phyloP scores from a whole-genome alignment of 2,113 vertebrate species.

The Rhodinocichla rosea region DNA sequence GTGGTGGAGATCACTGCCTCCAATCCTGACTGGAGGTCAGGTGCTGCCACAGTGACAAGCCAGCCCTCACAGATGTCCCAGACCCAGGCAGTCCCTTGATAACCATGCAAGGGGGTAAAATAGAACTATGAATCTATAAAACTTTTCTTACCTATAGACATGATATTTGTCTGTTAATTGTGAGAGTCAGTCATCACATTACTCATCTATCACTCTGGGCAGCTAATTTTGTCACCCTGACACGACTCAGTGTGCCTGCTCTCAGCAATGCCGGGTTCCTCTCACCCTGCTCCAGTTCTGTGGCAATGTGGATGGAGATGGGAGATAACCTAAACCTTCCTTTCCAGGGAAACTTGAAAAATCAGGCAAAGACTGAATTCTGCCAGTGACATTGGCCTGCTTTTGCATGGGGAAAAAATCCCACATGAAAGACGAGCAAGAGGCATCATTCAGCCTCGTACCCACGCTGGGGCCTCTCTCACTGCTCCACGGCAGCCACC shows the following conservation, averaged over 20 bases:
- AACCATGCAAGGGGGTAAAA: too few relatives aligned
- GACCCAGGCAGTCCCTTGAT: too few relatives aligned
- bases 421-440: neutral
- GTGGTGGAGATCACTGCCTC: too few relatives aligned
- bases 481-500: neutral
- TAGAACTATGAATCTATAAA: too few relatives aligned
- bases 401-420: neutral
- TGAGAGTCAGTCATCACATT: too few relatives aligned
- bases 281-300: neutral
- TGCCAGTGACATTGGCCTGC: rapidly evolving
- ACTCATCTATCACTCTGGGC: too few relatives aligned
- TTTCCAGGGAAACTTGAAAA: neutral
- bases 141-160: too few relatives aligned
- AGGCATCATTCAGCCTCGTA: neutral
- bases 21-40: too few relatives aligned
- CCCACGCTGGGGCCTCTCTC: neutral
- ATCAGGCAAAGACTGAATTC: neutral
- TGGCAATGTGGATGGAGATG: neutral
- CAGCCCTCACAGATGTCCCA: too few relatives aligned
- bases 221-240: neutral
- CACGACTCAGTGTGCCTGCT: neutral
- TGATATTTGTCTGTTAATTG: too few relatives aligned
- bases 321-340: neutral
- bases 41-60: too few relatives aligned
- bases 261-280: neutral